Evolutionary conservation across 2,797 vertebrate genomes (phyloP), one percentile per base, ranked within the genome.

Genomic region (Epinephelus malabaricus): DNA sequence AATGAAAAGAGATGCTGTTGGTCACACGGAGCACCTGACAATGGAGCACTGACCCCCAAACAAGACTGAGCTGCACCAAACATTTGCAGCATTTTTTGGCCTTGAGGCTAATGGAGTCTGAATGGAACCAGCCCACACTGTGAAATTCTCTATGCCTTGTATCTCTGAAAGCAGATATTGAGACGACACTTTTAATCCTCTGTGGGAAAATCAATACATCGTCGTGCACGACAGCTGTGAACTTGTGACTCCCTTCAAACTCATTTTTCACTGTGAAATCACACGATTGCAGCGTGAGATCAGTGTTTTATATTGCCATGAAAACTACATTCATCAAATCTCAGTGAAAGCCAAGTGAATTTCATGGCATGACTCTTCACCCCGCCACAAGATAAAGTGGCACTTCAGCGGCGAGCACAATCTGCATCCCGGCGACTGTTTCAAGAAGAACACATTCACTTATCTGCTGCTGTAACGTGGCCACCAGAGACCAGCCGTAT

Each of bases 401-500:
- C 63, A 40, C 73, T 79, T 83, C 21, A 60, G 7, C 62, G 62
- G 76, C 25, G 34, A 64, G 55, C 25, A 63, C 75, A 68, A 75
- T 86, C 74, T 74, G 63, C 74, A 67, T 79, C 49, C 63, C 6
- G 6, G 25, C 38, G 25, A 59, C 61, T 70, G 23, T 70, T 87
- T 49, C 56, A 43, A 88, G 81, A 74, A 62, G 58, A 77, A 65
- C 55, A 43, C 34, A 3, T 65, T 73, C 45, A 70, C 81, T 86
- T 83, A 79, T 84, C 74, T 87, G 40, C 56, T 3, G 17, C 47
- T 45, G n/a, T 11, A 4, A 78, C 25, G 34, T 70, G 30, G 67
- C 75, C 72, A 59, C 70, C 79, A 5, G 82, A 88, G 84, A 88
- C 69, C 78, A 1, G 64, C 59, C 66, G n/a, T 50, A 30, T 67